These are phyloP conservation scores for Calyptommatus sinebrachiatus DNA, from an alignment of 2,113 vertebrate genomes.

Conservation along the genomic window DNA sequence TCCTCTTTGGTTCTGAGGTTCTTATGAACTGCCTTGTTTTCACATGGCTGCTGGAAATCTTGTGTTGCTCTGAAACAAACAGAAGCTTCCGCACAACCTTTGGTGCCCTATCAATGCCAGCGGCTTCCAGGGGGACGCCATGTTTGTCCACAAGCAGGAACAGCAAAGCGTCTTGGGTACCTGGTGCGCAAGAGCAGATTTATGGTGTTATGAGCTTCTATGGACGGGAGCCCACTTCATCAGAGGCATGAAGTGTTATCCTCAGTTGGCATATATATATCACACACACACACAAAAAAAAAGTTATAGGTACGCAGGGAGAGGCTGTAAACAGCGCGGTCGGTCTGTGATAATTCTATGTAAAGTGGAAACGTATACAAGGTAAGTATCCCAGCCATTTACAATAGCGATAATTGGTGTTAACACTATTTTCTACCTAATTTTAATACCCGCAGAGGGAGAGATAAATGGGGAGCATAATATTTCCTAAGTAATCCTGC, in stretches of 20 bases:
- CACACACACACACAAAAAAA: neutral
- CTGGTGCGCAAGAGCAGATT: neutral
- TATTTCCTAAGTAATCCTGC: neutral
- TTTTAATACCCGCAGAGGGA: neutral
- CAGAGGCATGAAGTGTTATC: neutral
- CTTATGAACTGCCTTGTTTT: neutral
- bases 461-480: neutral
- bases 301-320: neutral
- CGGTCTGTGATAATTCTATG: neutral
- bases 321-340: neutral
- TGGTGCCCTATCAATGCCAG: neutral
- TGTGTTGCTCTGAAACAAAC: neutral
- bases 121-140: neutral
- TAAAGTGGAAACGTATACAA: slow-evolving; percentile 8
- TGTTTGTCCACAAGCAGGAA: neutral
- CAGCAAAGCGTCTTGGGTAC: neutral
- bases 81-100: neutral
- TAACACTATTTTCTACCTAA: slow-evolving; percentile 2
- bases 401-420: neutral
- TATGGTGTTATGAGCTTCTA: neutral
- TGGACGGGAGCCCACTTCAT: neutral
- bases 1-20: too few species aligned
- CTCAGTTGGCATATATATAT: neutral
- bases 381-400: neutral
- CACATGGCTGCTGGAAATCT: neutral